Evolutionary conservation across 2,113 vertebrate species (phyloP).

Genomic region (Rallus limicola): DNA sequence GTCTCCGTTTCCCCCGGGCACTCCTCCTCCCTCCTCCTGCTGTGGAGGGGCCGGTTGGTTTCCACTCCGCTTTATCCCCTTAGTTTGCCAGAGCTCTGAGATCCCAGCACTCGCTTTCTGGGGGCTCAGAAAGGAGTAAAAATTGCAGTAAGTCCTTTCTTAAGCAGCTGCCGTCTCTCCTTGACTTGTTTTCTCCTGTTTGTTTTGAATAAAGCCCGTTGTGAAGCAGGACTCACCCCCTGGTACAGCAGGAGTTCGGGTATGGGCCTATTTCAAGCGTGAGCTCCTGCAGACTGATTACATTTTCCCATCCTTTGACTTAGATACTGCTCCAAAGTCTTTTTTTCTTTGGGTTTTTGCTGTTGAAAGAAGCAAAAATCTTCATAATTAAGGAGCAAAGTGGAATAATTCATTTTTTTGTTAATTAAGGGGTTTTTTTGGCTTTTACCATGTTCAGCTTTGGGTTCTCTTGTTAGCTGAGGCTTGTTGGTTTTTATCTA

Average conservation of each 20-base stretch:
- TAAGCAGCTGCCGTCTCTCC: not conserved
- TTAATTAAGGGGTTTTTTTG: not conserved
- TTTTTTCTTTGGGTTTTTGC: not conserved
- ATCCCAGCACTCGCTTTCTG: not conserved
- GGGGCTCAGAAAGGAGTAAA: not conserved
- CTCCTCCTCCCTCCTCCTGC: not conserved
- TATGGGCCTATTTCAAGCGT: constrained; percentile 1
- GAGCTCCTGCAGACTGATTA: constrained; percentile 23
- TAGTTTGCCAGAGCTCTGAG: not conserved
- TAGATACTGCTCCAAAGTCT: not conserved
- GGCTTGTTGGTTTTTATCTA: not conserved
- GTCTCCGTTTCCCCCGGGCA: not conserved
- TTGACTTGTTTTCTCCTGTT: not conserved
- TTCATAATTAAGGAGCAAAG: not conserved
- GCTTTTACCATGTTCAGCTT: not conserved
- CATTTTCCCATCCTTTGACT: constrained; percentile 27
- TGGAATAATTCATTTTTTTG: not conserved
- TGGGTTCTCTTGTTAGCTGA: accelerated
- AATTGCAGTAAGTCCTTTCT: not conserved
- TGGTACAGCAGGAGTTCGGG: not conserved
- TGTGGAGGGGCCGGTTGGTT: not conserved
- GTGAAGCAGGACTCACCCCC: not conserved
- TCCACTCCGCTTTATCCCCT: not conserved
- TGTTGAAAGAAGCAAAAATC: not conserved
- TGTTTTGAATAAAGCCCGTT: constrained; percentile 29